Evolutionary conservation across 2,888 invertebrate species (phyloP), one percentile per base, ranked within the genome.

Genomic region (Calliopum simillimum): DNA sequence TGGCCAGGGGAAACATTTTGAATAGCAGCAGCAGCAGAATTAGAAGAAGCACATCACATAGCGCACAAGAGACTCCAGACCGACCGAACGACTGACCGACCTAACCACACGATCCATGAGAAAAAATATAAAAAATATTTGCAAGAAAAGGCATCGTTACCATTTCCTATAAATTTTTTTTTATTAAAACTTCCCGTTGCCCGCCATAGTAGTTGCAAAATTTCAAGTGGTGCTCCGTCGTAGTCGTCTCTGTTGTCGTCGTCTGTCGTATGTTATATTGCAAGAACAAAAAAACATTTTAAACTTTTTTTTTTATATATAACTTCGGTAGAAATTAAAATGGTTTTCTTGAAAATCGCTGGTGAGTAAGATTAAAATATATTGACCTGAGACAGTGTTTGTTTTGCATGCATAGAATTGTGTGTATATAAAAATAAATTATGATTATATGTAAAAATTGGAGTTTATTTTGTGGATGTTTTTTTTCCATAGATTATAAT

Each of bases 381-480:
- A 21, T 16, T 56, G 11, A 16, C 6, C 43, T 43, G 6, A 61
- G 6, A 13, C 16, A 61, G 43, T 61, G 16, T 11, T 19, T 44
- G 43, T 8, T 33, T n/a, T 51, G 21, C 21, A 19, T 49, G 49
- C 21, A 23, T n/a, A 53, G 11, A n/a, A 53, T 53, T 44, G 69
- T 65, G 53, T 61, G 53, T 70, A 66, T 63, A 43, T 47, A 33
- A 63, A 49, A 62, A 58, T 71, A 68, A 61, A 58, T 49, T 58
- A 67, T 67, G 68, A 71, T 58, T 68, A 67, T 63, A 49, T 63
- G 63, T 33, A 68, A 71, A 71, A 68, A 46, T 46, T 33, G 56
- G 56, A 56, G 51, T 62, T 71, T 41, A 59, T 69, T 43, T 19
- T 61, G 58, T 47, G 68, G 16, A 25, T 16, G 5, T 33, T 33